Base-by-base conservation (phyloP, 2,797 vertebrate genomes). In the Sphaeramia orbicularis region DNA sequence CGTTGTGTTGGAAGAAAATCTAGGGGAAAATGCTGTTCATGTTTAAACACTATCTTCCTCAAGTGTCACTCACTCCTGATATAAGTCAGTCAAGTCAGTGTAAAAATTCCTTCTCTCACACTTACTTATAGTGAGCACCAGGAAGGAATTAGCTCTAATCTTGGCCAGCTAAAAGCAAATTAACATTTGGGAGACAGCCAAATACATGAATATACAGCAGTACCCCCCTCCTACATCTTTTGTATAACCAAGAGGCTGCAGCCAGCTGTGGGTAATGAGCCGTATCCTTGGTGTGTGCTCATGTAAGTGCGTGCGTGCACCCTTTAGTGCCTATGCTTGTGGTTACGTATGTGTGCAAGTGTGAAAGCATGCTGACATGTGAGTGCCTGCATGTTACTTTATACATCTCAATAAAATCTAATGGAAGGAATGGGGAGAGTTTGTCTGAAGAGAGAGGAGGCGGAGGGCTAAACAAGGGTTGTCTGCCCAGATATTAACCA, bases 91-190 rank as follows among this genome's bases (percentile, higher is more conserved):
- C 40, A 32, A n/a, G 93, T 93, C 90, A 92, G 84, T 93, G 86
- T 89, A 86, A 88, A 94, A 95, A 94, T 59, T 80, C 86, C 91
- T 94, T 94, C 89, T 93, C 93, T 92, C 87, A 93, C 87, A 71
- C 86, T 93, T 94, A 95, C 91, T 94, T 94, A 93, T 91, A 93
- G 83, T 81, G 87, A 93, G 91, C 88, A 94, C 85, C 88, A 79
- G 91, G 91, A 96, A 95, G 92, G 92, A 96, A 96, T 95, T 95
- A 95, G 80, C 93, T 93, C 94, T 95, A 95, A 95, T 95, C 92
- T 94, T 89, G 93, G 93, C 91, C 88, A 93, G 93, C 94, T 95
- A 94, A 96, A 95, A 95, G 94, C 88, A 95, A 96, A 96, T 95
- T 94, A 95, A 95, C 91, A 92, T 93, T 95, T 96, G 92, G 93